Base-by-base conservation (phyloP, 37 sponge, comb jelly and placozoan species). In the Chondrilla cf. caribensis region DNA sequence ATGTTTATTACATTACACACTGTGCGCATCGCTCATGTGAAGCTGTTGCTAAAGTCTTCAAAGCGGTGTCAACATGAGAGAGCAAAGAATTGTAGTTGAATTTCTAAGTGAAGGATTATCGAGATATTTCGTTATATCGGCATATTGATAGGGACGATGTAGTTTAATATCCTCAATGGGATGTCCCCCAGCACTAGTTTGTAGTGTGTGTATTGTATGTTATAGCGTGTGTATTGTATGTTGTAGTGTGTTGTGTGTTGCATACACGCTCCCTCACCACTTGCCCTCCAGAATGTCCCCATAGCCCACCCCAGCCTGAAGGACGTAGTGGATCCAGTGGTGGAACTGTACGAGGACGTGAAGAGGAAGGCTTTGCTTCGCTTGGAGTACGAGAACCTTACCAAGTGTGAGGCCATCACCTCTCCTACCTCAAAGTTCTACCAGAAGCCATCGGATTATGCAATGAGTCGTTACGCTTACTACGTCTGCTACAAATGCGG, bases 401-500 rank as follows among this genome's bases (percentile, higher is more conserved):
- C 84, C 42, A 93, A 90, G 57, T 91, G 93, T 44, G 95, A 95
- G 41, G 96, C 91, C 39, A 67, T 93, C 68, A 91, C 92, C n/a
- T 79, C 87, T 2, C 81, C 89, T 26, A 58, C 87, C 43, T 89
- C 91, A 44, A 91, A 93, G 81, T 96, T 86, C 84, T 96, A 90
- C 80, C 91, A 96, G 84, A 89, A 95, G 26, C 95, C 98, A n/a
- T 82, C 79, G 28, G 95, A 93, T 54, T 94, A 92, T 77, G 91
- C 95, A 70, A 91, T 95, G 93, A 83, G 89, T 79, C 88, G 91
- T 58, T 97, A 97, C 85, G 91, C 95, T 51, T 97, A 97, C 86
- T 97, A 97, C 51, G 89, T 95, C 58, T 97, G 98, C 82, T 90
- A 79, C 93, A 97, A 97, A 84, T 97, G 98, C 86, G 89, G 86